These are phyloP conservation scores for Oryctes rhinoceros DNA, from an alignment of 1,140 invertebrate species.

Conservation along the genomic window DNA sequence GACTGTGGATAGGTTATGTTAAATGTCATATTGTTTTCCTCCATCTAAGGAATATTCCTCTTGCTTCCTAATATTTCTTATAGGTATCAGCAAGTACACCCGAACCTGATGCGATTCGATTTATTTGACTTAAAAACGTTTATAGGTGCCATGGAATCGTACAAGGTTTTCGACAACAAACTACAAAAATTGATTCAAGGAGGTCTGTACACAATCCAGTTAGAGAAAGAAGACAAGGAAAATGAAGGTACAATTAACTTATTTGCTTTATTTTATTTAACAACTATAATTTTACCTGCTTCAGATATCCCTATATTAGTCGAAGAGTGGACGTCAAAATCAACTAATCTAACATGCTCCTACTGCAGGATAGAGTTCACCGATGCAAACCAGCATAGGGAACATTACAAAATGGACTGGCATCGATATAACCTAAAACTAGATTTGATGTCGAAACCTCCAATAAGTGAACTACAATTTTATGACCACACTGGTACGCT, in stretches of 20 bases:
- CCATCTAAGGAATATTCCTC: no score
- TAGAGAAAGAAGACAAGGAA: slow-evolving; percentile 47
- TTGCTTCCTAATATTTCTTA: no score
- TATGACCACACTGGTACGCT: slow-evolving; percentile 50
- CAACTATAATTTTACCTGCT: background rate
- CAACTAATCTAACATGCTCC: slow-evolving; percentile 65
- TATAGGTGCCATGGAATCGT: slow-evolving; percentile 15
- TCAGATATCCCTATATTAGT: slow-evolving; percentile 13
- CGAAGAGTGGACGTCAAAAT: slow-evolving; percentile 47
- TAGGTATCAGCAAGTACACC: background rate
- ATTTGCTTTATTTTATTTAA: background rate
- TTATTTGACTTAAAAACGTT: background rate
- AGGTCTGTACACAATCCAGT: slow-evolving; percentile 46
- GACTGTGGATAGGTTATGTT: no score
- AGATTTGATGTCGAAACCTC: slow-evolving; percentile 65
- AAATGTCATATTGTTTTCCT: no score
- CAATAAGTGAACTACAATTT: slow-evolving; percentile 66
- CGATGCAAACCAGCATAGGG: slow-evolving; percentile 63
- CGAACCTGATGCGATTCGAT: background rate
- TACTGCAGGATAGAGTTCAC: slow-evolving; percentile 65
- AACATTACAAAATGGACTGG: slow-evolving; percentile 77
- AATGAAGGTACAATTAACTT: slow-evolving; percentile 12
- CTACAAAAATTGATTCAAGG: slow-evolving; percentile 52
- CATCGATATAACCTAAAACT: slow-evolving; percentile 78
- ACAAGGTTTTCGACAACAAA: slow-evolving; percentile 51